Conservation (phyloP, 2,888 invertebrate genomes). For the Pelosia muscerda region DNA sequence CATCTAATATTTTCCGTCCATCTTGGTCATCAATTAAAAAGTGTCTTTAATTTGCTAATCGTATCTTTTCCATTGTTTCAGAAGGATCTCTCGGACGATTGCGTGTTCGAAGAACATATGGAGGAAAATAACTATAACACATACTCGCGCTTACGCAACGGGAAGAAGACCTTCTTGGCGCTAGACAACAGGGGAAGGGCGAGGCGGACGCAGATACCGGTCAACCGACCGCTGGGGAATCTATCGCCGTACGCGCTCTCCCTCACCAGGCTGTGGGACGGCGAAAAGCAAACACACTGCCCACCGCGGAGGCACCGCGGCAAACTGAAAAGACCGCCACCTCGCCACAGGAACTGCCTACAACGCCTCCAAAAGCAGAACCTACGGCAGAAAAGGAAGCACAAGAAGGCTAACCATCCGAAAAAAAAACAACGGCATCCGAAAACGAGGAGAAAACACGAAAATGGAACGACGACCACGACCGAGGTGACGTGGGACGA, state of each 20-base stretch:
- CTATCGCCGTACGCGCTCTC: conserved; percentile 92
- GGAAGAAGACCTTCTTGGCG: conserved; percentile 91
- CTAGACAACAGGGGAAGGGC: conserved; percentile 91
- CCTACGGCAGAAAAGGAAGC: conserved; percentile 79
- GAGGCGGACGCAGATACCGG: conserved; percentile 90
- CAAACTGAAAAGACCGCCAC: conserved; percentile 79
- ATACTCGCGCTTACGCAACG: conserved; percentile 90
- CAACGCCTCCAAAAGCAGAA: conserved; percentile 82
- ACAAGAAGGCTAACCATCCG: conserved; percentile 82
- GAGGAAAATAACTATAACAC: conserved; percentile 95
- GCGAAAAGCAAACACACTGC: conserved; percentile 71
- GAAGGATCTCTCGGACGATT: conserved; percentile 94
- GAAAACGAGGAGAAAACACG: conserved; percentile 84
- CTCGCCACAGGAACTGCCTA: conserved; percentile 80
- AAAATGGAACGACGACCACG: conserved; percentile 81
- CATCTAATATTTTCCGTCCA: background rate
- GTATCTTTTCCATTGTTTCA: conserved; percentile 88
- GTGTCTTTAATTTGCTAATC: conserved; percentile 47
- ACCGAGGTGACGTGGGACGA: conserved; percentile 82
- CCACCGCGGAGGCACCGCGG: conserved; percentile 77
- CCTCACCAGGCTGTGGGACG: conserved; percentile 74
- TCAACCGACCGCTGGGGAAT: conserved; percentile 89
- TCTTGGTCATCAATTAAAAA: background rate
- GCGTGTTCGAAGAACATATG: conserved; percentile 95
- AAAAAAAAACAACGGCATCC: conserved; percentile 85